Base-by-base conservation (phyloP, 2,888 invertebrate genomes). In the Pasiphila rectangulata region DNA sequence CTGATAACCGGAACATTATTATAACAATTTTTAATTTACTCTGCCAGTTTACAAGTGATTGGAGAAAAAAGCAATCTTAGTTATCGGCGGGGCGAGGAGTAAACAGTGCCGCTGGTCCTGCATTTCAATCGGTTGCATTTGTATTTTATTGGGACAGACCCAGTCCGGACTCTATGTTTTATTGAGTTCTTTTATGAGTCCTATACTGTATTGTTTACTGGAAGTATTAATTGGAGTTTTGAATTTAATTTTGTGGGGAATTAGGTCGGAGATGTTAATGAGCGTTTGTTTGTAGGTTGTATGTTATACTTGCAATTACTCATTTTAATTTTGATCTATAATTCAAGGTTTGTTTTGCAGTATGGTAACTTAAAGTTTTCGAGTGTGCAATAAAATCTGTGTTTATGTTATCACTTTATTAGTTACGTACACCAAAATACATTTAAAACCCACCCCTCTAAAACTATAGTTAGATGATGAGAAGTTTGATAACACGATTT, bases 111-210 rank as follows among this genome's bases (percentile, higher is more conserved):
- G 64, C 65, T 74, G 74, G 80, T 79, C 80, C 80, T 84, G 86
- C 80, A 83, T 85, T 86, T 84, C 86, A 84, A 86, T 85, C 81
- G 82, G 65, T 58, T 75, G 74, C 83, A 80, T 84, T 85, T 86
- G 83, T 84, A 79, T 82, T 85, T 85, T 84, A 86, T 85, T 82
- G 84, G 72, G 74, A 76, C 67, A 64, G 59, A 62, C 63, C 68
- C 72, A 68, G 69, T 68, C 67, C 73, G 69, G 75, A 79, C 79
- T 76, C 75, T 74, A 76, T 72, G 69, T 77, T 78, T 79, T 83
- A 83, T 83, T 78, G 75, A 79, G 68, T 74, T 75, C 69, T 37
- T 78, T 81, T 79, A 80, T 77, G 73, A 75, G 72, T 5, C 15
- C 45, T 34, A 32, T 44, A 35, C 36, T 38, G 19, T 38, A 16